These are phyloP conservation scores for Neoarius graeffei DNA, from an alignment of 2,113 vertebrate genomes.

Conservation along the genomic window DNA sequence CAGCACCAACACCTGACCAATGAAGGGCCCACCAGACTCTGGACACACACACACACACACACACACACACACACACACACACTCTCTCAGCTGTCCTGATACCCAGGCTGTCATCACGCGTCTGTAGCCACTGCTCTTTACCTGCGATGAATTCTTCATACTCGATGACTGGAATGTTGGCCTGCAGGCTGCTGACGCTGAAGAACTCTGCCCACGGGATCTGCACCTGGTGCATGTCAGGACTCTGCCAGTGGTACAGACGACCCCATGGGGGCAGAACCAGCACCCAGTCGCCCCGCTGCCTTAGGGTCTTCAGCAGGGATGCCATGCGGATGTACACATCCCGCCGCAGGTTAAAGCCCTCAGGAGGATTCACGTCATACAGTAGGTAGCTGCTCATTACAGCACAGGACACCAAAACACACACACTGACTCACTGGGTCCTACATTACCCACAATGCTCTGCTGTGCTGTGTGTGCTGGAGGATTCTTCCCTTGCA, in stretches of 20 bases:
- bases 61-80: conserved; percentile 23
- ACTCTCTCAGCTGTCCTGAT: neutral
- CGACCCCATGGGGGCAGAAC: conserved; percentile 97
- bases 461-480: neutral
- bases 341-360: conserved; percentile 95
- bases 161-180: conserved; percentile 89
- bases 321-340: conserved; percentile 91
- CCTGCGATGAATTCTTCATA: conserved; percentile 94
- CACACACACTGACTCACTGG: neutral
- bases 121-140: conserved; percentile 53
- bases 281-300: conserved; percentile 85
- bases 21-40: conserved; percentile 96
- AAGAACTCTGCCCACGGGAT: conserved; percentile 93
- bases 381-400: conserved; percentile 87
- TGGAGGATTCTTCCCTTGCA: neutral
- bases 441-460: neutral
- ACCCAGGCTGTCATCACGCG: neutral
- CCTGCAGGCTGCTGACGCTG: conserved; percentile 83
- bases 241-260: conserved; percentile 97
- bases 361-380: conserved; percentile 94
- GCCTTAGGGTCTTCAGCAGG: conserved; percentile 85
- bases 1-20: conserved; percentile 89
- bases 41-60: conserved; percentile 33
- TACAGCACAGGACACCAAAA: neutral
- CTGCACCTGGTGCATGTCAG: conserved; percentile 83